Percentiles rank a stretch among this genome's conserved stretches.
phyloP scores from a whole-genome alignment of 2,113 vertebrate genomes.

The Tachysurus vachellii region DNA sequence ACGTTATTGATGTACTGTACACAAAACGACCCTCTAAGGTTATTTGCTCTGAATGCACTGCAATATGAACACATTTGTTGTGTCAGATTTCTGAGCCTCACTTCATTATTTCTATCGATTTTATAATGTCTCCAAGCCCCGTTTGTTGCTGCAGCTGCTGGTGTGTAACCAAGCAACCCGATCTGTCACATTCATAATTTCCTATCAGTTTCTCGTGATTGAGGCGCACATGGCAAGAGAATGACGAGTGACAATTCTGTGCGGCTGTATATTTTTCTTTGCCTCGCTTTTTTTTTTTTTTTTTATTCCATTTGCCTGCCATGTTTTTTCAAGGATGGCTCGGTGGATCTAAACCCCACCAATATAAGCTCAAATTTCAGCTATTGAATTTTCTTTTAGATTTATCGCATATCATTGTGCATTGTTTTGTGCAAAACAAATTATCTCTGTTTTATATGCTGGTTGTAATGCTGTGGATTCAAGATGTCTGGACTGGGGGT shows the following conservation, averaged over 20 bases:
- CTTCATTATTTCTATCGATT: constrained; percentile 1
- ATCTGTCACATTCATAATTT: constrained; percentile 18
- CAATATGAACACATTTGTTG: background rate
- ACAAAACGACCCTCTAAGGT: background rate
- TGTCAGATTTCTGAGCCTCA: background rate
- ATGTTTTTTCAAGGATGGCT: background rate
- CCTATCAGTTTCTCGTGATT: constrained; percentile 13
- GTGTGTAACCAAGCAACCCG: background rate
- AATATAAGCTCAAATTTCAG: background rate
- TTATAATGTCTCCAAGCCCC: too few relatives aligned
- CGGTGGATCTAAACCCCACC: background rate
- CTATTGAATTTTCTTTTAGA: background rate
- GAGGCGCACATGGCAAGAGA: background rate
- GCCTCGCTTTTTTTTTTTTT: background rate
- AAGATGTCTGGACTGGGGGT: background rate
- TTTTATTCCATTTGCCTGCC: background rate
- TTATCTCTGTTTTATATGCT: background rate
- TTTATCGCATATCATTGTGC: background rate
- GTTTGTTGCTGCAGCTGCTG: background rate
- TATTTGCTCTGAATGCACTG: background rate
- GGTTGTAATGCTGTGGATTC: background rate
- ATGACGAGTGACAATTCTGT: background rate
- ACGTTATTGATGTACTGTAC: background rate
- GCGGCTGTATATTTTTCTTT: background rate
- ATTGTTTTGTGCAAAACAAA: background rate